Conservation (phyloP, 2,113 vertebrate genomes). For the Odocoileus hemionus region DNA sequence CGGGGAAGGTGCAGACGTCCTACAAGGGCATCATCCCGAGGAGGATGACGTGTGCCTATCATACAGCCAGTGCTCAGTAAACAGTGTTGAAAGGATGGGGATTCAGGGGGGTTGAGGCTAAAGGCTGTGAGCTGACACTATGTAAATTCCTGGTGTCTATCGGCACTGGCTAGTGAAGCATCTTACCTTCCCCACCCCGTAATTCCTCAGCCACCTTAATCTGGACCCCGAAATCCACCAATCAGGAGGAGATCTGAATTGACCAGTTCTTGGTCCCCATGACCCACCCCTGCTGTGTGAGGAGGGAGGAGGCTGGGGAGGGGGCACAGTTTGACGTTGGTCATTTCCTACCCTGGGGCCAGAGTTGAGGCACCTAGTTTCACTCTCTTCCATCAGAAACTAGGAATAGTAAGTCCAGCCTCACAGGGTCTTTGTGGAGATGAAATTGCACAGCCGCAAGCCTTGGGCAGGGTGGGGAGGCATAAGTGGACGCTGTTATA, state of each 20-base stretch:
- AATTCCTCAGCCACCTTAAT: not conserved
- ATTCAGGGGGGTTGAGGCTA: not conserved
- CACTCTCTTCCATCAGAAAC: not conserved
- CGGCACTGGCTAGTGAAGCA: not conserved
- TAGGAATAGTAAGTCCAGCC: not conserved
- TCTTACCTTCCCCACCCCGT: not conserved
- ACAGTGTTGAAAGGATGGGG: too few species aligned
- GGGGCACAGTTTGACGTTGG: not conserved
- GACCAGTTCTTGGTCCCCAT: not conserved
- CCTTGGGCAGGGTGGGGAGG: not conserved
- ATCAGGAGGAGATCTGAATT: not conserved
- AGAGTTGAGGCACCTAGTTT: not conserved
- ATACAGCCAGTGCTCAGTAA: not conserved
- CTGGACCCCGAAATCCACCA: too few species aligned
- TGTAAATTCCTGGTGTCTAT: not conserved
- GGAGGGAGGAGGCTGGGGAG: not conserved
- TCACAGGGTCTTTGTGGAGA: not conserved
- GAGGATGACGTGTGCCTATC: not conserved
- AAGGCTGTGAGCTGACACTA: not conserved
- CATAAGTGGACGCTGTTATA: fast-evolving
- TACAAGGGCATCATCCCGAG: not conserved
- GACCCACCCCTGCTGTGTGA: not conserved
- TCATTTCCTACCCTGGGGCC: not conserved
- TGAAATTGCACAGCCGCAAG: not conserved
- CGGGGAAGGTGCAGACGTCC: not conserved